phyloP scores from a whole-genome alignment of 2,113 vertebrate genomes.

The Misgurnus anguillicaudatus region DNA sequence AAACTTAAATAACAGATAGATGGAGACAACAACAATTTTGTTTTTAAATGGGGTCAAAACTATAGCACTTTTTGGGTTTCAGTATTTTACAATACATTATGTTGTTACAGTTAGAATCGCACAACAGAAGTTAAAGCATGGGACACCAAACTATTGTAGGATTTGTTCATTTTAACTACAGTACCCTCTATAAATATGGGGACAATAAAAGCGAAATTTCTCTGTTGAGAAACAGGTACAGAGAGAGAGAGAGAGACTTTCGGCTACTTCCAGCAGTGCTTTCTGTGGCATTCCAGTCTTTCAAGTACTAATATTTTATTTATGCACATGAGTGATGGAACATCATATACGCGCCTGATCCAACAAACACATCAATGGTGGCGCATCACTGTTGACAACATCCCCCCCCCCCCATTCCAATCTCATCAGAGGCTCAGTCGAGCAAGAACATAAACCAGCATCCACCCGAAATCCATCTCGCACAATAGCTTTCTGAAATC shows the following conservation, averaged over 20 bases:
- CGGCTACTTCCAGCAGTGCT: neutral
- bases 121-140: too few relatives aligned
- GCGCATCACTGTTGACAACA: neutral
- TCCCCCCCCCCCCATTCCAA: neutral
- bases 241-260: neutral
- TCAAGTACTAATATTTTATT: conserved; percentile 27
- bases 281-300: neutral
- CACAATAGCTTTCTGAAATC: conserved; percentile 1
- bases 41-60: too few relatives aligned
- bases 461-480: neutral
- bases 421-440: neutral
- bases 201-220: too few relatives aligned
- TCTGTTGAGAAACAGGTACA: too few relatives aligned
- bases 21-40: too few relatives aligned
- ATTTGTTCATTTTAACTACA: too few relatives aligned
- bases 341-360: conserved; percentile 6
- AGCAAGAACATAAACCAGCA: neutral
- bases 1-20: too few relatives aligned
- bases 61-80: too few relatives aligned
- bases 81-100: too few relatives aligned
- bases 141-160: too few relatives aligned
- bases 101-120: too few relatives aligned
- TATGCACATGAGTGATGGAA: conserved; percentile 13
- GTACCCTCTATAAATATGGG: too few relatives aligned
- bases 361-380: neutral